phyloP scores from a whole-genome alignment of 1,140 invertebrate genomes.

The Babylonia areolata region DNA sequence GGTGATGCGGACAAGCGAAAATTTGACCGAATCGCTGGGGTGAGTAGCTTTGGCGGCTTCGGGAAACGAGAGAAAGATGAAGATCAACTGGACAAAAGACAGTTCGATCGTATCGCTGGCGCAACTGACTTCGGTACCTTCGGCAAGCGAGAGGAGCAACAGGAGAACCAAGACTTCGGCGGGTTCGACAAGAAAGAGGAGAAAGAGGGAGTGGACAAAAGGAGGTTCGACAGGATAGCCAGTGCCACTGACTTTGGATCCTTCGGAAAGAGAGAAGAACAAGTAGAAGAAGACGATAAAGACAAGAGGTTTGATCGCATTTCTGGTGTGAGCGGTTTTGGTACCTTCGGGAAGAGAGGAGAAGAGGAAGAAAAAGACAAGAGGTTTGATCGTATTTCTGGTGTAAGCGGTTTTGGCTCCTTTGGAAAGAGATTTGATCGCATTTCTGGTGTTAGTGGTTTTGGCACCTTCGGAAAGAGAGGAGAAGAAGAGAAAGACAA shows the following conservation, averaged over 20 bases:
- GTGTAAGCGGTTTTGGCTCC: background rate
- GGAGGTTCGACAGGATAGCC: conserved; percentile 25
- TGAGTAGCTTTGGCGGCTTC: background rate
- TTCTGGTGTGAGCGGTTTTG: background rate
- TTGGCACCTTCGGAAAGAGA: conserved; percentile 5
- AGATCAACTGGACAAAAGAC: background rate
- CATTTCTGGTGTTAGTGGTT: background rate
- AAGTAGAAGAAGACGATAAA: background rate
- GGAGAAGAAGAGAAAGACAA: background rate
- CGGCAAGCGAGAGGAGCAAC: background rate
- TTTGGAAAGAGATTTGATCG: conserved; percentile 24
- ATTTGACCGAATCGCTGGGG: background rate
- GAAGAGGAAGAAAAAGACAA: too few species aligned
- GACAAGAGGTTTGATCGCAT: conserved; percentile 18
- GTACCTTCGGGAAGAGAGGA: background rate
- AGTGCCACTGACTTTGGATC: background rate
- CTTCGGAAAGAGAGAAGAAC: background rate
- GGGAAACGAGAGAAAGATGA: background rate
- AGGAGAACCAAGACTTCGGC: background rate
- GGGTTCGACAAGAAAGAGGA: background rate
- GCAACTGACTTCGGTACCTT: conserved; percentile 8
- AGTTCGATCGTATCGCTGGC: conserved; percentile 15
- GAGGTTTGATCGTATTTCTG: conserved; percentile 20
- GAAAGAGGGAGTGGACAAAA: background rate
- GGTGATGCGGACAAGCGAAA: background rate